These are phyloP conservation scores for Gadus macrocephalus DNA, from an alignment of 2,113 vertebrate genomes.

Conservation along the genomic window DNA sequence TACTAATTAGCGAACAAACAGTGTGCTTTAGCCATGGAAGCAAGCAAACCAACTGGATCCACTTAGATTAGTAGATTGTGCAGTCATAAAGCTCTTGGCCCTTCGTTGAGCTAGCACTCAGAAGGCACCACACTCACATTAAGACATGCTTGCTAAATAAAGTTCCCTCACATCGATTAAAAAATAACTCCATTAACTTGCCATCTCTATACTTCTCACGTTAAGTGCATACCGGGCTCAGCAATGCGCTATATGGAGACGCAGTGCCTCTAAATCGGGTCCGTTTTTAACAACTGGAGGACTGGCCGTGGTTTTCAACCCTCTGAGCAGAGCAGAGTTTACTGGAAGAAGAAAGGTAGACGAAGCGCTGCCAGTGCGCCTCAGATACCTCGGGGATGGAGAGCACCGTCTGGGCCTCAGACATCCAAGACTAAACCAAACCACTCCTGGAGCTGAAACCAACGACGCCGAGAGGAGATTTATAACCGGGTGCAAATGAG, in stretches of 20 bases:
- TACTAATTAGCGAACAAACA: too few relatives aligned
- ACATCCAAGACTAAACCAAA: not conserved
- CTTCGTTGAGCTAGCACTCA: too few relatives aligned
- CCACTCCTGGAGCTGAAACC: not conserved
- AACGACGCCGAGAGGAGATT: not conserved
- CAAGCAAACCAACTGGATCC: too few relatives aligned
- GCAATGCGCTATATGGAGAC: constrained; percentile 3
- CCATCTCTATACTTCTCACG: constrained; percentile 19
- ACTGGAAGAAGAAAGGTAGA: not conserved
- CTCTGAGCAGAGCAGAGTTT: not conserved
- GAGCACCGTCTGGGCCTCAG: not conserved
- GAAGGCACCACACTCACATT: too few relatives aligned
- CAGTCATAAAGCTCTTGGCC: too few relatives aligned
- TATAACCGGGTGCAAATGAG: not conserved
- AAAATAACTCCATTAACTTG: not conserved
- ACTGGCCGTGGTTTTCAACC: not conserved
- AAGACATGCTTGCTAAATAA: not conserved
- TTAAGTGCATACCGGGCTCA: not conserved
- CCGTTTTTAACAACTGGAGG: constrained; percentile 6
- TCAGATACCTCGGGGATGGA: not conserved
- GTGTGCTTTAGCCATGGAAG: too few relatives aligned
- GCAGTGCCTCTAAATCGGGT: constrained; percentile 7
- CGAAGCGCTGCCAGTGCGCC: not conserved
- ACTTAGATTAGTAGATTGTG: too few relatives aligned
- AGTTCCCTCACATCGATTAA: not conserved